phyloP scores from a whole-genome alignment of 2,888 invertebrate genomes.

The Dryocosmus kuriphilus region DNA sequence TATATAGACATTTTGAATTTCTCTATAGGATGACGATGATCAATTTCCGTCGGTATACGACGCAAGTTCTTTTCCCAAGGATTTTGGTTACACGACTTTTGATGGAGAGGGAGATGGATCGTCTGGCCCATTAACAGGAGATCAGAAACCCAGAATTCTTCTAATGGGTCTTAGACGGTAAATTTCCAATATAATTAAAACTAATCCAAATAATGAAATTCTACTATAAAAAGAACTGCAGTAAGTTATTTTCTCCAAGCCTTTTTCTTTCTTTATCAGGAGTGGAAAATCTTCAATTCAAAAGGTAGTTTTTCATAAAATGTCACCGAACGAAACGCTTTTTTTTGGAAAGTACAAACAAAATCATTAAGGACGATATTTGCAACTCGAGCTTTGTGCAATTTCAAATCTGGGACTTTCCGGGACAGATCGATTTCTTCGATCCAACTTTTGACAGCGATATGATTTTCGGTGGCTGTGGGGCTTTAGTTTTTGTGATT shows the following conservation, averaged over 20 bases:
- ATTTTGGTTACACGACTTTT: conserved; percentile 94
- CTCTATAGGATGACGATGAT: conserved; percentile 76
- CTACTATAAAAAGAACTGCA: conserved; percentile 15
- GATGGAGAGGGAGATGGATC: conserved; percentile 88
- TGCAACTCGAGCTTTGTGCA: conserved; percentile 98
- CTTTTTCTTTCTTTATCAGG: conserved; percentile 79
- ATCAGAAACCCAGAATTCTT: conserved; percentile 94
- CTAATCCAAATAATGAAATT: conserved; percentile 8
- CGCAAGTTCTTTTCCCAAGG: conserved; percentile 89
- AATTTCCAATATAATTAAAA: conserved; percentile 26
- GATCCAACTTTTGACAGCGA: conserved; percentile 97
- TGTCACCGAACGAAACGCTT: conserved; percentile 99
- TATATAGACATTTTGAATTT: neutral
- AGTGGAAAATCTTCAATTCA: conserved; percentile 99
- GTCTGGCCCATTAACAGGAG: conserved; percentile 79
- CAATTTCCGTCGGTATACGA: conserved; percentile 78
- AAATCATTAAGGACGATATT: conserved; percentile 98
- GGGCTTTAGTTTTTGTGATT: conserved; percentile 98
- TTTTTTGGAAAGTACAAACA: conserved; percentile 99
- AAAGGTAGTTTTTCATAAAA: conserved; percentile 99
- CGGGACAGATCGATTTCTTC: conserved; percentile 98
- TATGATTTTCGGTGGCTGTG: conserved; percentile 97
- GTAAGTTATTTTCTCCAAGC: neutral
- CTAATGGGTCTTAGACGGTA: conserved; percentile 96
- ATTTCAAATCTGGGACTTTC: conserved; percentile 99